Base-by-base conservation (phyloP, 2,888 invertebrate genomes). In the Helobdella robusta region DNA sequence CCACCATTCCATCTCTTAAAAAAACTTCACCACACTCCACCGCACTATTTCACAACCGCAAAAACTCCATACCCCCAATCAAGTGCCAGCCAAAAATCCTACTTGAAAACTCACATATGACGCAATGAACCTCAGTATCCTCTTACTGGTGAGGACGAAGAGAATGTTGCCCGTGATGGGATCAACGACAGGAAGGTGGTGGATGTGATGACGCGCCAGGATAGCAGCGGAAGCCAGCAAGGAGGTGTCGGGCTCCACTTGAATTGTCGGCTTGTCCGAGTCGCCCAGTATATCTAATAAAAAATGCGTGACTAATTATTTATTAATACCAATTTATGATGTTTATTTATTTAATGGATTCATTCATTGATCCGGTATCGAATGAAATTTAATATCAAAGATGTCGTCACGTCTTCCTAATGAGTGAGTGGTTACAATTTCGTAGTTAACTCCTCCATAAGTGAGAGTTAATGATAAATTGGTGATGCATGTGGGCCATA, bases 131-230 rank as follows among this genome's bases (percentile, higher is more conserved):
- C 94, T 86, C 74, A 98, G 85, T 80, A 98, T 93, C 81, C 97
- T 86, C 83, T 97, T 97, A 82, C 97, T 95, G 60, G 97, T 98
- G 75, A 98, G 86, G 80, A 98, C 95, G 82, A 95, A 95, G 72
- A 98, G 86, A 73, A 95, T 94, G 81, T 95, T 93, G 77, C 94
- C 94, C 46, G 92, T 92, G 68, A 87, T 85, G 60, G 88, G 87
- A 82, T 97, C 95, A 76, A 98, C 91, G 75, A 98, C 93, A 73
- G 97, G 97, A 81, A 98, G 84, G 78, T 97, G 86, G 83, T 97
- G 97, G 76, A 97, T 94, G 80, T 91, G 86, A 82, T 91, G 91
- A 76, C 87, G 87, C 74, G 94, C 89, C 74, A 98, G 85, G 73
- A 88, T 89, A 77, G 87, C 86, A 73, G 97, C 93, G 69, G 97